Evolutionary conservation across 2,113 vertebrate species (phyloP), one percentile per base, ranked within the genome.

Genomic region (Callocephalon fimbriatum): DNA sequence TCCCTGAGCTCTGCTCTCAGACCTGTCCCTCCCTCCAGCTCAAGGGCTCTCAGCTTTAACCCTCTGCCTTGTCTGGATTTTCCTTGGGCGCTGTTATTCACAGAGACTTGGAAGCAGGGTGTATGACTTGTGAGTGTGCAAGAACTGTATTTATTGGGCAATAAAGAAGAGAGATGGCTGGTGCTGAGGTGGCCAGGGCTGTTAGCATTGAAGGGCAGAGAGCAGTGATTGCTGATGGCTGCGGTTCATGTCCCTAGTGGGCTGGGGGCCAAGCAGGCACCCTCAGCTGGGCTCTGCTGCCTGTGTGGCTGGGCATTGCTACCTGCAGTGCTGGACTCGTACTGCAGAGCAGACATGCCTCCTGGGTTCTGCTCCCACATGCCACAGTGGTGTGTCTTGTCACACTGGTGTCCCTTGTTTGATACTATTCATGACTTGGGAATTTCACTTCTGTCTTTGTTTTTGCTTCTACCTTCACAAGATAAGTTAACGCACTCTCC

Each of bases 311-410:
- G 75, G 32, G 42, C 32, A 17, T 6, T 22, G 25, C 47, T 21
- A 31, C 65, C n/a, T 3, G 54, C 5, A 1, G 2, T 10, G 50
- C 72, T 35, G 54, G 32, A 6, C 68, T 54, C 8, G 1, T 19
- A 65, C 54, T 6, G 37, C 38, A 9, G 63, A 21, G 77, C 50
- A 26, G 42, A 7, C 0, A 19, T 8, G 26, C 18, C 6, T 0
- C 18, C 6, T 0, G 13, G n/a, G 47, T 35, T 76, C 68, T 44
- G 42, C 31, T 42, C 48, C 37, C 10, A 5, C 2, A 0, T 0
- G 0, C 2, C 5, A 32, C 9, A 10, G 18, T 3, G 16, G 7
- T n/a, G 29, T 1, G 19, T 21, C 10, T 42, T 42, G 13, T 10
- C 25, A 6, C 3, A 6, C 67, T 35, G 45, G 8, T 25, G n/a